Base-by-base conservation (phyloP, 2,113 vertebrate genomes). In the Prolemur simus region DNA sequence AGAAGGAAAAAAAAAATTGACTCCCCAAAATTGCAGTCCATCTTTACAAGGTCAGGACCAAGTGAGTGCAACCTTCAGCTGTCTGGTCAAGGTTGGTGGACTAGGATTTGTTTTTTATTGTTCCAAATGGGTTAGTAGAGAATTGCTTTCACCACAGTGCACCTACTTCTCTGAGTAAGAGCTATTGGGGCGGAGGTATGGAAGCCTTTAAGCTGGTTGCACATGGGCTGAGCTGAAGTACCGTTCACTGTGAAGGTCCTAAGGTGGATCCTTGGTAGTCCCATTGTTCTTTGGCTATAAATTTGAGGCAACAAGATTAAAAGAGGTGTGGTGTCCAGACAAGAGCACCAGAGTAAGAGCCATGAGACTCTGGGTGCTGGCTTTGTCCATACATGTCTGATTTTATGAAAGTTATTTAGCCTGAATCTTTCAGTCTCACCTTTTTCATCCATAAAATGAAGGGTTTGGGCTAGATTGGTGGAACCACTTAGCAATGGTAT, bases 11-110 rank as follows among this genome's bases (percentile, higher is more conserved):
- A 45, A 64, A 54, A 93, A 93, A 89, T 52, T 12, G 13, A 93
- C 63, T 86, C 66, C 74, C 42, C 34, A 45, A 89, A 97, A 92
- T 64, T 91, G 56, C 68, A 86, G 90, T 91, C 54, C 47, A 49
- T 84, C 86, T 96, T 77, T 58, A 45, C 92, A 95, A 98, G 63
- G 95, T 97, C 95, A 98, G 13, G 77, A 56, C 29, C 73, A 92
- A 60, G 39, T 34, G 21, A 95, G 42, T 20, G 96, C 69, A 90
- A 92, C 63, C 37, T 71, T 92, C 18, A 25, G 37, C 94, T 89
- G 76, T 77, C 82, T 83, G 68, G 88, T 69, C 74, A 86, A 96
- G 34, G 87, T 74, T 96, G 86, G 73, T 54, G 10, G 66, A 89
- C 76, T 56, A 74, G 45, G 71, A 96, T 85, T 93, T 96, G 82